Percentiles rank a stretch among this genome's conserved stretches.
These are phyloP conservation scores for Aurelia coerulea DNA, from an alignment of 30 jellyfish, hydroid and myxozoan genomes.

Conservation along the genomic window DNA sequence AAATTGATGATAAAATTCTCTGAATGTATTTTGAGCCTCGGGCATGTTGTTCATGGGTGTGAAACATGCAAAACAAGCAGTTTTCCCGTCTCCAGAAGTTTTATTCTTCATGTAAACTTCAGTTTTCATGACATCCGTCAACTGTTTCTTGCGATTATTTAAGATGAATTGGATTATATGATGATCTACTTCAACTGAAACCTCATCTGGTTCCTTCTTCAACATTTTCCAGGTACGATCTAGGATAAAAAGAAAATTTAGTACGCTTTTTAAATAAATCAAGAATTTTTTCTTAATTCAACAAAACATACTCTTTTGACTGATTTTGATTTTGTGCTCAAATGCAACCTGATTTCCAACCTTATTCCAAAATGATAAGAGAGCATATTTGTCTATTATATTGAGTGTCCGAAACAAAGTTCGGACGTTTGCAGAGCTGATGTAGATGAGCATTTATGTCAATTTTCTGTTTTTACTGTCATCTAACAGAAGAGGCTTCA, in stretches of 20 bases:
- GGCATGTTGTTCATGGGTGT: conserved; percentile 13
- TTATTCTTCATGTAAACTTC: conserved; percentile 23
- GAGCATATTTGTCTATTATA: too few species aligned
- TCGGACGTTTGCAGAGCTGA: too few species aligned
- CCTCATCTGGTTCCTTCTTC: conserved; percentile 26
- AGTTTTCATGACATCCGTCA: neutral
- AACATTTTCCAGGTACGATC: conserved; percentile 43
- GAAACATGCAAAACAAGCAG: conserved; percentile 18
- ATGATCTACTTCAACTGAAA: conserved; percentile 15
- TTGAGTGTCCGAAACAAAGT: too few species aligned
- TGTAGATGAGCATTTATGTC: too few species aligned
- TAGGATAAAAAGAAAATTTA: neutral
- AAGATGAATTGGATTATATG: neutral
- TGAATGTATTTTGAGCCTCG: neutral
- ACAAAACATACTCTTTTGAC: too few species aligned
- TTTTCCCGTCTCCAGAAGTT: neutral
- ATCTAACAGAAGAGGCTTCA: too few species aligned
- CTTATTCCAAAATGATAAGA: too few species aligned
- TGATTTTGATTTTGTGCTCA: too few species aligned
- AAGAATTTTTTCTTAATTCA: neutral
- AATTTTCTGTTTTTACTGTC: too few species aligned
- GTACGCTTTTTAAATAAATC: neutral
- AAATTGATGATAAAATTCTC: conserved; percentile 5
- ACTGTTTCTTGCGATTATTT: conserved; percentile 1
- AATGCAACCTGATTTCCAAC: too few species aligned